phyloP scores from a whole-genome alignment of 2,113 vertebrate species.

The Ploceus nigricollis region DNA sequence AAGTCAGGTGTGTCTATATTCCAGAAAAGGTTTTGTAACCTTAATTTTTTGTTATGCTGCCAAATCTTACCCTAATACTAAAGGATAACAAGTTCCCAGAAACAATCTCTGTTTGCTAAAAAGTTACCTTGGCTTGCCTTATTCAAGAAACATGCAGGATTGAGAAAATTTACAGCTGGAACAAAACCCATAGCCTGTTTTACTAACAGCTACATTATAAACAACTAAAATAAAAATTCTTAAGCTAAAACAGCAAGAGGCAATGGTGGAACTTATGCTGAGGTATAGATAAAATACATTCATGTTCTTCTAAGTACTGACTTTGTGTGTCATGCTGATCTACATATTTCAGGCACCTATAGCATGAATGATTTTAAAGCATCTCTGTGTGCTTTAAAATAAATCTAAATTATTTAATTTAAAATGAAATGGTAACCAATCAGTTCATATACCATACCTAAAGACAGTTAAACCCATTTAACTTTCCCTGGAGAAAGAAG shows the following conservation, averaged over 20 bases:
- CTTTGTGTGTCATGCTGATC: neutral
- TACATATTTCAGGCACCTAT: neutral
- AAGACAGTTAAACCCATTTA: neutral
- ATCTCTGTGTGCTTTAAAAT: neutral
- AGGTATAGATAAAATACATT: neutral
- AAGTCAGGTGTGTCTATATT: neutral
- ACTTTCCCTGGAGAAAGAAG: neutral
- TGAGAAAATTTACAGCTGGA: neutral
- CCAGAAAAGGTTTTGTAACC: neutral
- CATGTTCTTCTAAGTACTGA: neutral
- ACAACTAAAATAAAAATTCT: neutral
- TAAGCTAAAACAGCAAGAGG: neutral
- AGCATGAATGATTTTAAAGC: neutral
- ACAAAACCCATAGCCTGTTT: neutral
- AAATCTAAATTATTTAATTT: neutral
- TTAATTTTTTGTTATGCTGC: neutral
- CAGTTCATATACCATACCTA: neutral
- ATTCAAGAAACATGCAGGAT: neutral
- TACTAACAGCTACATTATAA: neutral
- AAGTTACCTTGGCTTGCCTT: neutral
- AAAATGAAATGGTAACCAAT: neutral
- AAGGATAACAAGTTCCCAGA: neutral
- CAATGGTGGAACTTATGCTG: neutral
- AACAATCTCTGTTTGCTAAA: neutral
- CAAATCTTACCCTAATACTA: neutral